These are phyloP conservation scores for Chromobotia macracanthus DNA, from an alignment of 2,797 vertebrate genomes.

Conservation along the genomic window DNA sequence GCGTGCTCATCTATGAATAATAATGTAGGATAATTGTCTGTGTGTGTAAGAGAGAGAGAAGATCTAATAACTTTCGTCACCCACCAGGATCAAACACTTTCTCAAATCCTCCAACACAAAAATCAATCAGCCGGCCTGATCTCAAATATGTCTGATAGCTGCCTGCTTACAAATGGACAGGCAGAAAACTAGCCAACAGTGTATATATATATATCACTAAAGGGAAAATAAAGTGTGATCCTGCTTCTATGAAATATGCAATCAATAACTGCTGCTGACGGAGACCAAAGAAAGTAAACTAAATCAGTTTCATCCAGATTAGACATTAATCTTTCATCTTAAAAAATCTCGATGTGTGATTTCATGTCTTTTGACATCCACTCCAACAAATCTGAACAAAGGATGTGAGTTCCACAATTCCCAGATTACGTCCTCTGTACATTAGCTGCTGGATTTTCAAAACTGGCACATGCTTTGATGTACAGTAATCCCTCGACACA, in stretches of 20 bases:
- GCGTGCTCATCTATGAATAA: not conserved
- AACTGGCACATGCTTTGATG: constrained; percentile 40
- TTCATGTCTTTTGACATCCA: not conserved
- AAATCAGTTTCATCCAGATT: not conserved
- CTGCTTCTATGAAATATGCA: not conserved
- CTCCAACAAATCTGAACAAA: not conserved
- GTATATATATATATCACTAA: not conserved
- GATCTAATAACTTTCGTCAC: not conserved
- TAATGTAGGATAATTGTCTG: not conserved
- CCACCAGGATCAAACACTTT: constrained; percentile 18
- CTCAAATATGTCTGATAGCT: not conserved
- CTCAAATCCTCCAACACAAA: not conserved
- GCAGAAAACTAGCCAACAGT: not conserved
- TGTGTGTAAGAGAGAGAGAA: not conserved
- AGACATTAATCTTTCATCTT: constrained; percentile 9
- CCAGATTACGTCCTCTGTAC: not conserved
- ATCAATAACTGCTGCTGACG: not conserved
- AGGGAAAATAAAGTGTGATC: not conserved
- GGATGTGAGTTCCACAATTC: not conserved
- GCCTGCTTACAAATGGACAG: not conserved
- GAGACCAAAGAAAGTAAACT: constrained; percentile 16
- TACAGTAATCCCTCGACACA: constrained; percentile 39
- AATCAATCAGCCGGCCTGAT: not conserved
- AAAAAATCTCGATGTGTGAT: not conserved
- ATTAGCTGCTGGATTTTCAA: not conserved